Conservation (phyloP, 2,113 vertebrate genomes). For the Poecile atricapillus region DNA sequence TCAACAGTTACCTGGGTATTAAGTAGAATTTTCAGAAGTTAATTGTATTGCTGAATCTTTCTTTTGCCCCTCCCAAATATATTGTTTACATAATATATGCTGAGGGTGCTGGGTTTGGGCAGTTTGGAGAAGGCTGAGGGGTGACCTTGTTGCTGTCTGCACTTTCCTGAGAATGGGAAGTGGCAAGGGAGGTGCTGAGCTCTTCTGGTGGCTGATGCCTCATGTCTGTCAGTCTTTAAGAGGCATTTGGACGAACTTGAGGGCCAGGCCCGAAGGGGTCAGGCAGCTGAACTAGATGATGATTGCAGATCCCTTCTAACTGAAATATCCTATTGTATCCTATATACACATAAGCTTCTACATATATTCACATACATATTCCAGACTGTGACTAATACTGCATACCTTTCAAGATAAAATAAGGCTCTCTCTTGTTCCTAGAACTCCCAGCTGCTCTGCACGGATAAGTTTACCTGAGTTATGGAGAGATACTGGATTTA, state of each 20-base stretch:
- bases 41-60: not conserved
- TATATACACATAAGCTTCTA: not conserved
- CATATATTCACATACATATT: not conserved
- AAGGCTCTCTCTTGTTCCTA: not conserved
- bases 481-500: not conserved
- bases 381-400: not conserved
- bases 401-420: not conserved
- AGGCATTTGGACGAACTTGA: not conserved
- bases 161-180: not conserved
- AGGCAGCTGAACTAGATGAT: not conserved
- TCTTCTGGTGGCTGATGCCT: not conserved
- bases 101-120: not conserved
- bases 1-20: not conserved
- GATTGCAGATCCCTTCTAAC: not conserved
- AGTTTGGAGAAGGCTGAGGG: not conserved
- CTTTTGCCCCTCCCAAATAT: rapidly evolving
- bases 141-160: rapidly evolving
- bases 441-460: not conserved
- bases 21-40: not conserved
- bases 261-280: not conserved
- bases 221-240: not conserved
- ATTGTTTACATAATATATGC: not conserved
- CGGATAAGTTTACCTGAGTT: not conserved
- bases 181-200: not conserved
- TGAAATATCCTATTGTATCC: not conserved